Evolutionary conservation across 1,140 invertebrate genomes (phyloP).

Genomic region (Asobara japonica): DNA sequence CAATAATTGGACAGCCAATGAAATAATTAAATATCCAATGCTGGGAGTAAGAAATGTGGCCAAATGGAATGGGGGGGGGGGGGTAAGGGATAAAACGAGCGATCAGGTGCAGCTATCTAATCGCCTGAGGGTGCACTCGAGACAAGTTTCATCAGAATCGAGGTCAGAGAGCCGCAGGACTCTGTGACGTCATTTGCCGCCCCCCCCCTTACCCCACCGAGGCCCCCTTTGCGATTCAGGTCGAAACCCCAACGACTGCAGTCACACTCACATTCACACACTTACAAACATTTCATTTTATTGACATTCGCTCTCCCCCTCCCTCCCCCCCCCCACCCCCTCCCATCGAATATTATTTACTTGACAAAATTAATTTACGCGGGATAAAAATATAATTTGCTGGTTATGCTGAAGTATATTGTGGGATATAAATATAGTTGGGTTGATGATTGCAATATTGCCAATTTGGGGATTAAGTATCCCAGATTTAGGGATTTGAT

Average conservation of each 20-base stretch:
- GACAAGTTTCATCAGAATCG: slow-evolving; percentile 27
- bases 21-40: slow-evolving; percentile 12
- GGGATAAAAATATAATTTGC: too few species aligned
- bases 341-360: too few species aligned
- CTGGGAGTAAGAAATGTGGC: slow-evolving; percentile 5
- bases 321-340: too few species aligned
- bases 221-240: neutral
- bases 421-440: too few species aligned
- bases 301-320: too few species aligned
- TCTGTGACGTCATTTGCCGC: slow-evolving; percentile 36
- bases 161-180: slow-evolving; percentile 36
- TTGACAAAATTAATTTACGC: too few species aligned
- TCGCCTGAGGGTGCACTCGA: slow-evolving; percentile 14
- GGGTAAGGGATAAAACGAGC: neutral
- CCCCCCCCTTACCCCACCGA: neutral
- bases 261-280: neutral
- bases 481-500: too few species aligned
- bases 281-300: neutral
- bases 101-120: slow-evolving; percentile 18
- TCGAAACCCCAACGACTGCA: slow-evolving; percentile 4
- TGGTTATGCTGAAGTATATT: too few species aligned
- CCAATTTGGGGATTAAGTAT: too few species aligned
- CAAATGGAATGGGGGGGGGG: neutral
- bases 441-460: too few species aligned
- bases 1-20: neutral